Conservation (phyloP, 2,113 vertebrate genomes). For the Hippopotamus amphibius region DNA sequence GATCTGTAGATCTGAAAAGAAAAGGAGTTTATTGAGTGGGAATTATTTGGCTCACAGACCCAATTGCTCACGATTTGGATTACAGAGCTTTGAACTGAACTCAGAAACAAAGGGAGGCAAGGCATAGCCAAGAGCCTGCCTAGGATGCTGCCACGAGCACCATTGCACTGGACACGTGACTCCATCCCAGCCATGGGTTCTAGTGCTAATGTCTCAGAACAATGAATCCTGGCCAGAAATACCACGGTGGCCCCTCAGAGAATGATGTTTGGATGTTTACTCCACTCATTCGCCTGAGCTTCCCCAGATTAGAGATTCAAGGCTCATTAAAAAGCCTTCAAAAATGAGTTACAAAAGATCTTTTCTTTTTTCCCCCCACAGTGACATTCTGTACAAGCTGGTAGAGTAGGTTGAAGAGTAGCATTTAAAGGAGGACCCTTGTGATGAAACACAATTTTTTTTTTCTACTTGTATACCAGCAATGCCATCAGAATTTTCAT, state of each 20-base stretch:
- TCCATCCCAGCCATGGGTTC: neutral
- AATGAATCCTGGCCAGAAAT: neutral
- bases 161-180: neutral
- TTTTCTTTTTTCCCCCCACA: neutral
- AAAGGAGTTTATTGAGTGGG: neutral
- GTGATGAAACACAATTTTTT: neutral
- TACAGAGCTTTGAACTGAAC: neutral
- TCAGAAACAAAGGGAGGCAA: neutral
- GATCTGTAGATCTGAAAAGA: neutral
- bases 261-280: neutral
- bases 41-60: neutral
- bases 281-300: neutral
- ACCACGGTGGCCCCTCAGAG: neutral
- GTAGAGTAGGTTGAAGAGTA: neutral
- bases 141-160: neutral
- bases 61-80: neutral
- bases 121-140: neutral
- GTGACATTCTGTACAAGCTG: neutral
- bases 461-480: neutral
- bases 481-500: slow-evolving; percentile 1
- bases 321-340: neutral
- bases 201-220: neutral
- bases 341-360: neutral
- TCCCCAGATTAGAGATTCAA: neutral
- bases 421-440: neutral